Percentiles rank a stretch among this genome's conserved stretches.
These are phyloP conservation scores for Mesaphorura yosii DNA, from an alignment of 1,140 invertebrate species.

Conservation along the genomic window DNA sequence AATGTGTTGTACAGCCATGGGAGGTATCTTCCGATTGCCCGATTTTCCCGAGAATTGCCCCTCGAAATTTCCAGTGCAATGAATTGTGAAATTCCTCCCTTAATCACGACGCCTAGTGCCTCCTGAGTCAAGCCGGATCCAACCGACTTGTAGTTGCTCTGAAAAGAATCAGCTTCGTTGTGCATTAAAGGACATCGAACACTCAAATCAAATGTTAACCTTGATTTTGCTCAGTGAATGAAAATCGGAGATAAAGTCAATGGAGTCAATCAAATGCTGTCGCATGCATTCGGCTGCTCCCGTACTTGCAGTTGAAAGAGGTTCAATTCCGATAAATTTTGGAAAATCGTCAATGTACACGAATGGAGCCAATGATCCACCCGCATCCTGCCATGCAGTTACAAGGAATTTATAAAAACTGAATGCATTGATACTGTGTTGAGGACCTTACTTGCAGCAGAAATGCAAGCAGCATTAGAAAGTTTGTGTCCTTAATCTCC, in stretches of 20 bases:
- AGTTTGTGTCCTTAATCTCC: slow-evolving; percentile 83
- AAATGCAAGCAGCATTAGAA: slow-evolving; percentile 79
- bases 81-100: slow-evolving; percentile 89
- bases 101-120: slow-evolving; percentile 85
- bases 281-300: slow-evolving; percentile 85
- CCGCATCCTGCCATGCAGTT: slow-evolving; percentile 47
- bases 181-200: no score
- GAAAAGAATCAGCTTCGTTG: no score
- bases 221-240: slow-evolving; percentile 95
- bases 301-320: slow-evolving; percentile 54
- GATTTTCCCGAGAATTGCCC: slow-evolving; percentile 71
- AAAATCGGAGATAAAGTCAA: slow-evolving; percentile 92
- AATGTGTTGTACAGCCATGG: slow-evolving; percentile 86
- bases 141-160: slow-evolving; percentile 69
- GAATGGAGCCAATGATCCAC: slow-evolving; percentile 57
- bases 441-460: slow-evolving; percentile 51
- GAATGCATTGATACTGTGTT: no score
- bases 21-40: slow-evolving; percentile 67
- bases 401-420: background rate
- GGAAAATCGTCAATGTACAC: slow-evolving; percentile 44
- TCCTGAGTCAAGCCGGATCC: slow-evolving; percentile 80
- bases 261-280: slow-evolving; percentile 79
- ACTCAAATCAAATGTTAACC: slow-evolving; percentile 48
- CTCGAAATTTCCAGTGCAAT: slow-evolving; percentile 83
- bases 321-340: slow-evolving; percentile 37